phyloP scores from a whole-genome alignment of 2,113 vertebrate genomes.

The Protobothrops flavoviridis region DNA sequence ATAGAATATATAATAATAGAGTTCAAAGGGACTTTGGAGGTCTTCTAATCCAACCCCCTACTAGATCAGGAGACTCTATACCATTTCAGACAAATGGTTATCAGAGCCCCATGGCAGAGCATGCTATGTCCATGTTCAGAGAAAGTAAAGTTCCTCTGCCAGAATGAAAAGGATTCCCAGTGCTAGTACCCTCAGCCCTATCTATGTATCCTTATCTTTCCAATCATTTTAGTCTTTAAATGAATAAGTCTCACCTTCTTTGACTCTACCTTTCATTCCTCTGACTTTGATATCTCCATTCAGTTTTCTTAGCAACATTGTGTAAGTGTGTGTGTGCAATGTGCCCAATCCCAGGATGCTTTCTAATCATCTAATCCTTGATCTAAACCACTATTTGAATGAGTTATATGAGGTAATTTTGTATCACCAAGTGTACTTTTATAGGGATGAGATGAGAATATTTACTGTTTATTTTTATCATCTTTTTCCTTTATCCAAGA shows the following conservation, averaged over 20 bases:
- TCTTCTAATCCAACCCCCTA: background rate
- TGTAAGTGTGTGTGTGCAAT: background rate
- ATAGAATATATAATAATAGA: background rate
- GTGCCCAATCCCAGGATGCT: background rate
- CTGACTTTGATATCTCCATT: background rate
- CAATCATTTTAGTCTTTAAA: background rate
- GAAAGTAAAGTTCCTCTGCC: background rate
- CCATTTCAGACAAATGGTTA: background rate
- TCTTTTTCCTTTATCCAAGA: background rate
- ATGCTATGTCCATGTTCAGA: background rate
- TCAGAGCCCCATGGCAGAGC: background rate
- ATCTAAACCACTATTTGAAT: background rate
- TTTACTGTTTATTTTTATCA: background rate
- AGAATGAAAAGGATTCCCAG: background rate
- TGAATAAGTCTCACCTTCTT: background rate
- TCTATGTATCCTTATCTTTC: background rate
- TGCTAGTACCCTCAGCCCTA: background rate
- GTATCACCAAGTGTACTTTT: background rate
- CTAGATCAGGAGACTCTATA: background rate
- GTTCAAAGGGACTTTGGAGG: background rate
- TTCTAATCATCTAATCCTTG: background rate
- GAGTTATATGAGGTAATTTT: background rate
- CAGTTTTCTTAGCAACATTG: background rate
- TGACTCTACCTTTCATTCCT: background rate
- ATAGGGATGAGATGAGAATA: background rate